These are phyloP conservation scores for Morpho deidamia DNA, from an alignment of 2,888 invertebrate species.

Conservation along the genomic window DNA sequence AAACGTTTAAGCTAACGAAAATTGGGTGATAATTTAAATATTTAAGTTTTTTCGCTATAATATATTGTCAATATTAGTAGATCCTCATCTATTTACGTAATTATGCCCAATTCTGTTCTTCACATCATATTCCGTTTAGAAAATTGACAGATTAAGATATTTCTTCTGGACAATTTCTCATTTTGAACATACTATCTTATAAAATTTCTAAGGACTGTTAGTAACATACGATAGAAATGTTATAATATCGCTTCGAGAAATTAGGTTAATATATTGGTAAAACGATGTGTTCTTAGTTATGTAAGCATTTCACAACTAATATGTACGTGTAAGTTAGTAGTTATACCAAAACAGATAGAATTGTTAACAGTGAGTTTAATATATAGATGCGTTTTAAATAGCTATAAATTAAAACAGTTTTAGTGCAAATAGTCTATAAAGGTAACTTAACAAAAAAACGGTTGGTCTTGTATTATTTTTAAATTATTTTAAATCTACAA, in stretches of 20 bases:
- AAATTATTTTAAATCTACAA: not conserved
- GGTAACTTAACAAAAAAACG: not conserved
- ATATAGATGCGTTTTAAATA: not conserved
- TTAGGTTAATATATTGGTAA: constrained; percentile 2
- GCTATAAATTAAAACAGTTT: not conserved
- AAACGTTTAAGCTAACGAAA: too few relatives aligned
- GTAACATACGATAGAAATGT: constrained; percentile 6
- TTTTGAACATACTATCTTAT: too few relatives aligned
- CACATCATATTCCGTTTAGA: too few relatives aligned
- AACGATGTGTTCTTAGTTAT: constrained; percentile 27
- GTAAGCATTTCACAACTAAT: constrained; percentile 25
- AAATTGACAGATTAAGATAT: too few relatives aligned
- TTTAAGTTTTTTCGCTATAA: too few relatives aligned
- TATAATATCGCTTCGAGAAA: constrained; percentile 3
- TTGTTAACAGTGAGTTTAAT: constrained; percentile 1
- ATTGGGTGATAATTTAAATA: too few relatives aligned
- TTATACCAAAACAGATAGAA: constrained; percentile 1
- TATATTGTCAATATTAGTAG: too few relatives aligned
- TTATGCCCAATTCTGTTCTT: too few relatives aligned
- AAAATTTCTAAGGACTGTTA: not conserved
- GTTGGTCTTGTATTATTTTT: not conserved
- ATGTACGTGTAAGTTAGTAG: constrained; percentile 12
- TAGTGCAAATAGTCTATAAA: not conserved
- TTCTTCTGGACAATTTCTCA: too few relatives aligned
- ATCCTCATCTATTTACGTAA: too few relatives aligned